Conservation (phyloP, 2,888 invertebrate species). For the Timandra comae region DNA sequence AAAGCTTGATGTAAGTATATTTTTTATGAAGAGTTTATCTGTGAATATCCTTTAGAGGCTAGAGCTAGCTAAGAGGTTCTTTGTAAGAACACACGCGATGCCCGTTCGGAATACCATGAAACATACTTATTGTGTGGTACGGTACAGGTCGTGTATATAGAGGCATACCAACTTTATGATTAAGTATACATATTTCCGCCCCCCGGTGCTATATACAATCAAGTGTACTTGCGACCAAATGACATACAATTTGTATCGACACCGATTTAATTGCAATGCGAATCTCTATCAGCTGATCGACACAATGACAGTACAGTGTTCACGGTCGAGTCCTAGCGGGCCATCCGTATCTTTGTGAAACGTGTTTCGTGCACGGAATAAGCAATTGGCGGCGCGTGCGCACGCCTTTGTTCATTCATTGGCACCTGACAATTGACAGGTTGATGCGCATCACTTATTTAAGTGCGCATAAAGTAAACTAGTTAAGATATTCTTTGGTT, state of each 20-base stretch:
- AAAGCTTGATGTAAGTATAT: too few species aligned
- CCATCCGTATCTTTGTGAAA: neutral
- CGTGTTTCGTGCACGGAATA: neutral
- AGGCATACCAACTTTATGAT: too few species aligned
- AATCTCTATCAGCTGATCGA: too few species aligned
- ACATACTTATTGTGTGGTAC: too few species aligned
- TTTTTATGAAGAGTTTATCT: too few species aligned
- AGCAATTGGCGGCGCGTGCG: neutral
- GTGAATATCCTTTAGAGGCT: too few species aligned
- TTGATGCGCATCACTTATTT: neutral
- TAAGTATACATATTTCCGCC: too few species aligned
- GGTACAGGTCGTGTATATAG: too few species aligned
- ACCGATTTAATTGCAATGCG: neutral
- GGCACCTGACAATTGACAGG: neutral
- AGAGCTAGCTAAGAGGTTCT: too few species aligned
- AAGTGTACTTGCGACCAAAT: neutral
- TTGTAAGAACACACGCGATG: too few species aligned
- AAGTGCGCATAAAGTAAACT: neutral
- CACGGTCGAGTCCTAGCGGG: neutral
- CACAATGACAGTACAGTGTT: too few species aligned
- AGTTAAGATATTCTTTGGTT: neutral
- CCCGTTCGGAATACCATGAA: too few species aligned
- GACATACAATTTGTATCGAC: neutral
- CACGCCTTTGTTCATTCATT: neutral
- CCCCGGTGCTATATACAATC: neutral